Base-by-base conservation (phyloP, 2,888 invertebrate species). In the Liodrosophila aerea region DNA sequence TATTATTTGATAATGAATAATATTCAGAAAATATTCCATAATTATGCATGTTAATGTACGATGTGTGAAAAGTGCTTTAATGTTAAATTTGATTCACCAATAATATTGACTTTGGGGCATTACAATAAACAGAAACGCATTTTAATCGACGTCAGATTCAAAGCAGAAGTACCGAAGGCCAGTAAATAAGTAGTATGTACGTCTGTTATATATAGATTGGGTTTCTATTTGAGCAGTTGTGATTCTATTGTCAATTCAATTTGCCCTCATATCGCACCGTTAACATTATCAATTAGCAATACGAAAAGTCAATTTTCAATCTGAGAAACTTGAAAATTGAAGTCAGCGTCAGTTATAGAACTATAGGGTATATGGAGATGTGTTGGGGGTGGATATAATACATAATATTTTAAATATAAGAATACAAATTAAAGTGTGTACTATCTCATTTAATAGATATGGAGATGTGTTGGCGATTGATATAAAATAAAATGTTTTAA, bases 231-330 rank as follows among this genome's bases (percentile, higher is more conserved):
- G 70, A 69, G 58, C 43, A 72, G 51, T 59, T 67, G 61, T 72
- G 58, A 45, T 47, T 11, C 70, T 56, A 69, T 78, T 84, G 69
- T 52, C 57, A 67, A 68, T 75, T 64, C 59, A 67, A 80, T 73
- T 76, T 76, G 63, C 67, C 56, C 22, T 22, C 22, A 22, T 22
- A 67, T 53, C 57, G 31, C 62, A 54, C 58, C 63, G 70, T 76
- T 66, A 68, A 83, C 83, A 85, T 85, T 78, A 80, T 76, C 87
- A 86, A 85, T 86, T 80, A 85, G 66, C 84, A 64, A 16, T 33
- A 11, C 52, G 63, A 41, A 62, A 62, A 78, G 51, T 11, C 73
- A 45, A 65, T 58, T 64, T 64, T 40, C 59, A 66, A 77, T 73
- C 52, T 65, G 30, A 9, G 7, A 7, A 7, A 30, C 22, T 22